Evolutionary conservation across 2,797 vertebrate genomes (phyloP).

Genomic region (Bovichtus diacanthus): DNA sequence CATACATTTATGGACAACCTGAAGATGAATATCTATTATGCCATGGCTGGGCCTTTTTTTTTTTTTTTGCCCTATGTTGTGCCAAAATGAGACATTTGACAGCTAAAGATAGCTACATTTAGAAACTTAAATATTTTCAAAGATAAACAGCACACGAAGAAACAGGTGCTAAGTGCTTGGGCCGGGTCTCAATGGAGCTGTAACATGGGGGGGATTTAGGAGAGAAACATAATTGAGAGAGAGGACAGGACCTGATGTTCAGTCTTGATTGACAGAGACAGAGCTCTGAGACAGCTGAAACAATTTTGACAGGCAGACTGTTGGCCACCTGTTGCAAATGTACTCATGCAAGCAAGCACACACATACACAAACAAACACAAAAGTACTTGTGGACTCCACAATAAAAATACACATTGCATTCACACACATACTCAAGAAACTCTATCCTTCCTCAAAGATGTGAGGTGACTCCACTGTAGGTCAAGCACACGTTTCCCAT

Average conservation of each 20-base stretch:
- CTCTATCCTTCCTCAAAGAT: conserved; percentile 61
- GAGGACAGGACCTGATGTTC: conserved; percentile 38
- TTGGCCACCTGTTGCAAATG: conserved; percentile 50
- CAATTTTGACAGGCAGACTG: conserved; percentile 56
- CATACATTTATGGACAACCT: neutral
- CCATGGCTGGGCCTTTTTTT: neutral
- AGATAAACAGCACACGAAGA: conserved; percentile 39
- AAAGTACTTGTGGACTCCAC: conserved; percentile 16
- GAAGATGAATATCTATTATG: neutral
- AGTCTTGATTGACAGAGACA: conserved; percentile 75
- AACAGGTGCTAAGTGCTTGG: conserved; percentile 53
- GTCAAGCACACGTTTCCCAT: conserved; percentile 55
- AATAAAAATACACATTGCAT: conserved; percentile 50
- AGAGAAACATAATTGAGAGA: conserved; percentile 36
- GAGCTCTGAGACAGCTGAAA: conserved; percentile 77
- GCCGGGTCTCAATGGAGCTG: neutral
- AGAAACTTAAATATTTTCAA: neutral
- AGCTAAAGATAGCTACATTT: neutral
- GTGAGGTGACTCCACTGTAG: conserved; percentile 33
- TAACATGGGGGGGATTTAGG: neutral
- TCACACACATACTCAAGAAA: conserved; percentile 53
- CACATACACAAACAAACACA: conserved; percentile 48
- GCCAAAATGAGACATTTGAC: neutral
- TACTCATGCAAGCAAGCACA: conserved; percentile 31
- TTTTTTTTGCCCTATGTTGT: neutral